phyloP scores from a whole-genome alignment of 2,888 invertebrate genomes.

The Actias luna region DNA sequence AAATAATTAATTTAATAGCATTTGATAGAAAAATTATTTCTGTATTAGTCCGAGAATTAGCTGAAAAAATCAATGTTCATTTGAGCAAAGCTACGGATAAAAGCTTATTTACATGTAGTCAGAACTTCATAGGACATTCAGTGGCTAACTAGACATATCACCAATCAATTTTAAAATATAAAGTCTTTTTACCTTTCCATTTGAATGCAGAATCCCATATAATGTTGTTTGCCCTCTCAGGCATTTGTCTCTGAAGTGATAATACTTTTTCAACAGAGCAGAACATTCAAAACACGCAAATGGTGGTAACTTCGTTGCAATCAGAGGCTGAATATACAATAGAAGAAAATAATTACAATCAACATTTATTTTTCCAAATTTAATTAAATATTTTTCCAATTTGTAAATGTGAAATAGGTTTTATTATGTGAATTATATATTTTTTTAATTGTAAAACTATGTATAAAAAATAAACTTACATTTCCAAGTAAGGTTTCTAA shows the following conservation, averaged over 20 bases:
- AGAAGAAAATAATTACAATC: background rate
- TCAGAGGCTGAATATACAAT: constrained; percentile 41
- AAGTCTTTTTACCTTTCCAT: constrained; percentile 50
- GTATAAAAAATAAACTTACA: constrained; percentile 49
- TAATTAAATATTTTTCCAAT: background rate
- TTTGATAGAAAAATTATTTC: too few relatives aligned
- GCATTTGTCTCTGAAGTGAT: constrained; percentile 56
- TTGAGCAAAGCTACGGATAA: too few relatives aligned
- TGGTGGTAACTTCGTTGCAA: constrained; percentile 43
- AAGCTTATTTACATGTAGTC: too few relatives aligned
- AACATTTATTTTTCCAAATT: too few relatives aligned
- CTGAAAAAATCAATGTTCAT: too few relatives aligned
- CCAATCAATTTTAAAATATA: background rate
- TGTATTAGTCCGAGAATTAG: too few relatives aligned
- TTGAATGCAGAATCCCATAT: constrained; percentile 44
- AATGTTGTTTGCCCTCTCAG: constrained; percentile 50
- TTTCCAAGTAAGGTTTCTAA: constrained; percentile 56
- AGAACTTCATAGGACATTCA: too few relatives aligned
- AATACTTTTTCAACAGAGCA: constrained; percentile 52
- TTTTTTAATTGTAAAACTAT: too few relatives aligned
- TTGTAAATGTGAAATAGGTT: too few relatives aligned
- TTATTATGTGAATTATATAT: background rate
- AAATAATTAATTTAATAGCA: too few relatives aligned
- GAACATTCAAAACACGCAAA: constrained; percentile 64
- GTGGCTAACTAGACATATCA: background rate